phyloP scores from a whole-genome alignment of 2,113 vertebrate species.

The Mastomys natalensis region DNA sequence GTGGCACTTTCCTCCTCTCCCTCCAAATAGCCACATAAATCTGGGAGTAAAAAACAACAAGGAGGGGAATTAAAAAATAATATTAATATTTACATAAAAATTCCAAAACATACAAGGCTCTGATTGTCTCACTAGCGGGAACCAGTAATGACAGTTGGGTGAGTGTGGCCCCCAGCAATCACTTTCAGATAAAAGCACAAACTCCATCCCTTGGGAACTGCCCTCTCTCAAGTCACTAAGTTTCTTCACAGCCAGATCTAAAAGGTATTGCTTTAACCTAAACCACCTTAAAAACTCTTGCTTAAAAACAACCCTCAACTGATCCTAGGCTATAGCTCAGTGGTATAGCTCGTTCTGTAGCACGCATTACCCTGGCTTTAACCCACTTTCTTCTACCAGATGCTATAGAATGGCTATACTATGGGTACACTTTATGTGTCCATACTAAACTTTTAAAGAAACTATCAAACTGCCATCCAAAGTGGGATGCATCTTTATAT shows the following conservation, averaged over 20 bases:
- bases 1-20: conserved; percentile 90
- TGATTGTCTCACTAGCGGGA: conserved; percentile 48
- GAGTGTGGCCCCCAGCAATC: neutral
- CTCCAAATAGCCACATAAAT: conserved; percentile 91
- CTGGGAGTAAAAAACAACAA: conserved; percentile 83
- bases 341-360: neutral
- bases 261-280: conserved; percentile 37
- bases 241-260: conserved; percentile 39
- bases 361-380: neutral
- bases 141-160: conserved; percentile 20
- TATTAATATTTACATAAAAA: conserved; percentile 59
- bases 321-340: neutral
- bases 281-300: conserved; percentile 8
- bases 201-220: neutral
- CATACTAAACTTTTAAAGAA: conserved; percentile 49
- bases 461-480: conserved; percentile 8
- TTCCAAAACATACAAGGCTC: conserved; percentile 30
- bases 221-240: neutral
- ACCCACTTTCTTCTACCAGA: neutral
- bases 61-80: conserved; percentile 9
- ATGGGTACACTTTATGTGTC: neutral
- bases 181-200: conserved; percentile 44
- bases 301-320: neutral
- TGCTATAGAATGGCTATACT: neutral
- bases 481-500: neutral